Evolutionary conservation across 2,797 vertebrate genomes (phyloP).

Genomic region (Acipenser ruthenus): DNA sequence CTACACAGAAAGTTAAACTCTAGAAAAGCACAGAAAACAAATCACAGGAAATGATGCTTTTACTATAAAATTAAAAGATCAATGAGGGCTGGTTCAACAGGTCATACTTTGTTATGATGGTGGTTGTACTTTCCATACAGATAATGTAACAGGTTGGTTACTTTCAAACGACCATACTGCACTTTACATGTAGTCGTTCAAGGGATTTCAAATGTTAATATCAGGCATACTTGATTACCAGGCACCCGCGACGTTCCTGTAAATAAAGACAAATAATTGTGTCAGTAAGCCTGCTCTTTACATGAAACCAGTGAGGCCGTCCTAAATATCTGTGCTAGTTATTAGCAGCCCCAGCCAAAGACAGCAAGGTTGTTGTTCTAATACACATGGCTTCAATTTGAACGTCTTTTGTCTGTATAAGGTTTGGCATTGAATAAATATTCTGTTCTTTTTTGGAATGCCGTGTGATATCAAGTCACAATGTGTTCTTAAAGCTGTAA

Average conservation of each 20-base stretch:
- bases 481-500: conserved; percentile 7
- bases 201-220: not conserved
- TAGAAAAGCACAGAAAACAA: too few species aligned
- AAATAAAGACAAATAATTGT: not conserved
- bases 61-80: too few species aligned
- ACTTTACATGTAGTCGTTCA: too few species aligned
- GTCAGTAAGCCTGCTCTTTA: not conserved
- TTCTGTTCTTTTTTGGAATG: not conserved
- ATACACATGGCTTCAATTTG: conserved; percentile 13
- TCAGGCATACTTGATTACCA: not conserved
- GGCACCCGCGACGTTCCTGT: not conserved
- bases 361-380: conserved; percentile 11
- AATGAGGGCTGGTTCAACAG: too few species aligned
- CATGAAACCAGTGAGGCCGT: not conserved
- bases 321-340: not conserved
- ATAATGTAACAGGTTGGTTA: too few species aligned
- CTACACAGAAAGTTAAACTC: too few species aligned
- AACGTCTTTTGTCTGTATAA: not conserved
- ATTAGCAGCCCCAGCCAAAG: conserved; percentile 3
- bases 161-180: too few species aligned
- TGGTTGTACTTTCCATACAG: too few species aligned
- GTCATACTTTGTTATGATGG: too few species aligned
- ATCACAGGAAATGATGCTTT: too few species aligned
- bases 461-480: conserved; percentile 7
- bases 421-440: conserved; percentile 10